A percentile compares a stretch with the other conserved stretches of the same genome.
Conservation (phyloP, 2,797 vertebrate genomes). For the Philypnodon macrostomus region DNA sequence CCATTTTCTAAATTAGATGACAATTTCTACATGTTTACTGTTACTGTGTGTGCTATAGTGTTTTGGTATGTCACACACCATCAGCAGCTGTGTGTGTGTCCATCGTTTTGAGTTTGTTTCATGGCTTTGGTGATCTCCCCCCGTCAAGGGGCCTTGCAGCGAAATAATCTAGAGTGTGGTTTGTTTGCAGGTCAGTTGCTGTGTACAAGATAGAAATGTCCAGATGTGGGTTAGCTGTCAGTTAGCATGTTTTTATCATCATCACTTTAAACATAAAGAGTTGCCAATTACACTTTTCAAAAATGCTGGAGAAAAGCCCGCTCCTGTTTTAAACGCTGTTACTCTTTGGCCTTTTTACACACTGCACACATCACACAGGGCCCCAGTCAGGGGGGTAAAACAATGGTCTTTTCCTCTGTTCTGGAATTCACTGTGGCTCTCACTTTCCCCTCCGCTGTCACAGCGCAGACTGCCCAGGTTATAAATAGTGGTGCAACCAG, state of each 20-base stretch:
- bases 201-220: conserved; percentile 27
- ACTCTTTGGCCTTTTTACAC: conserved; percentile 26
- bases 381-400: conserved; percentile 37
- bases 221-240: conserved; percentile 20
- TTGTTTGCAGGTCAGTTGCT: conserved; percentile 15
- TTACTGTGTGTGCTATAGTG: neutral
- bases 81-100: conserved; percentile 4
- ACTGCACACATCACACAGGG: conserved; percentile 42
- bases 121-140: conserved; percentile 20
- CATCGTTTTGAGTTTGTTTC: conserved; percentile 17
- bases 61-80: neutral
- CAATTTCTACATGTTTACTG: neutral
- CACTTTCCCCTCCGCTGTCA: conserved; percentile 54
- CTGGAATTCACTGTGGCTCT: conserved; percentile 53
- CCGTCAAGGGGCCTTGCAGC: conserved; percentile 16
- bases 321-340: conserved; percentile 20
- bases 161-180: conserved; percentile 28
- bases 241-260: conserved; percentile 24
- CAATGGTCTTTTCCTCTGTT: conserved; percentile 63
- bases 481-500: conserved; percentile 74
- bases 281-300: conserved; percentile 7
- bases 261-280: conserved; percentile 8
- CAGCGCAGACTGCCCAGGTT: conserved; percentile 64
- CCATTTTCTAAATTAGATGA: neutral
- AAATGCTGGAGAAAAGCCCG: conserved; percentile 4